Base-by-base conservation (phyloP, 1,140 invertebrate genomes). In the Sarcophaga peregrina region DNA sequence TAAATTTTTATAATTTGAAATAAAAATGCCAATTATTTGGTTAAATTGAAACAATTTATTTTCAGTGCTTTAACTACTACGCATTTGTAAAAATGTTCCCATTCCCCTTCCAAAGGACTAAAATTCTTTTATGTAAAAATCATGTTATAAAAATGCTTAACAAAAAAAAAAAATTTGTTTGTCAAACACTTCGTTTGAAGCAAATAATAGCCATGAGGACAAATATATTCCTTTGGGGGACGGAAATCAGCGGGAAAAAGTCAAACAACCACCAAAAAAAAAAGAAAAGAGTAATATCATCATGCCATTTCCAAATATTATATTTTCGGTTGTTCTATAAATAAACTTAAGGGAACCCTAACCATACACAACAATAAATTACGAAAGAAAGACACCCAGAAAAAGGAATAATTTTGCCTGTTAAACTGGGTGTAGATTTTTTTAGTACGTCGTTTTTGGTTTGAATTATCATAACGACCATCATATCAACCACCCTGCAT, bases 311-410 rank as follows among this genome's bases (percentile, higher is more conserved):
- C 68, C 20, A 25, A 25, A 8, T 25, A 9, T 75, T 25, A 9
- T 75, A 37, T 37, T 75, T 73, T 73, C 45, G 10, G 58, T 13
- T n/a, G 58, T n/a, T n/a, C 7, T n/a, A 62, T 15, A 46, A 75
- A 75, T 75, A 48, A 76, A 76, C 9, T 46, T n/a, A 76, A 13
- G 6, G 45, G 13, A 48, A 15, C 74, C 74, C 74, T 76, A 76
- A 76, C 74, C 74, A 76, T 76, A 48, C 74, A 7, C 74, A 76
- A 15, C 74, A 76, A 76, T 76, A 76, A 76, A 76, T 76, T 37
- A 37, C 25, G 25, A 37, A 37, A 37, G 25, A 37, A 37, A 37
- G 25, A 37, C 25, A 2, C 25, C 25, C 25, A 37, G 4, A 37
- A 37, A 37, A 37, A 37, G 25, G 25, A 37, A 37, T 37, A 37